phyloP scores from a whole-genome alignment of 2,113 vertebrate species.

The Psittacara wagleri region DNA sequence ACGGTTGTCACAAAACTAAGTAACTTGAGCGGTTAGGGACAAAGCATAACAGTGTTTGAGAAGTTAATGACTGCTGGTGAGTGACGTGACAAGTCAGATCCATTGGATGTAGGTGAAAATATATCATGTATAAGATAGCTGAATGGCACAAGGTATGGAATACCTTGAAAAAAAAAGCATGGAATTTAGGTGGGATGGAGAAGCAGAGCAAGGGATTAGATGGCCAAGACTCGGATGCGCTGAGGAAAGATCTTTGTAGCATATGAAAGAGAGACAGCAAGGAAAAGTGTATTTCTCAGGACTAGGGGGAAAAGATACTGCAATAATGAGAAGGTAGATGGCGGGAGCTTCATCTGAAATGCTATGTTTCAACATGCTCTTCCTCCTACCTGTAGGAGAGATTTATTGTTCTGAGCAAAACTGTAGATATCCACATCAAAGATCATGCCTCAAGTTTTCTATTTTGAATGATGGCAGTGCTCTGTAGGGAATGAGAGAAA shows the following conservation, averaged over 20 bases:
- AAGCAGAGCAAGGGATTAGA: not conserved
- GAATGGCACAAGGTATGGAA: not conserved
- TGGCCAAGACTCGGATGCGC: not conserved
- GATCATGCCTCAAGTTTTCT: not conserved
- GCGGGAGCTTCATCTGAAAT: not conserved
- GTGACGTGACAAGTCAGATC: no score
- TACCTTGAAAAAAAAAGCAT: not conserved
- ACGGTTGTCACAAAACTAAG: not conserved
- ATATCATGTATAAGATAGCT: no score
- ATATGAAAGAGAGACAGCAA: not conserved
- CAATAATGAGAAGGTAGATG: not conserved
- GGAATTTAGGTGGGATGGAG: not conserved
- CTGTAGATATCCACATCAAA: not conserved
- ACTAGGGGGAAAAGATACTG: not conserved
- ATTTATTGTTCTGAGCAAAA: not conserved
- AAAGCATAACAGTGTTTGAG: not conserved
- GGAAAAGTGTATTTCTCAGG: not conserved
- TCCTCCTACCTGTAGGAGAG: not conserved
- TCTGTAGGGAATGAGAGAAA: not conserved
- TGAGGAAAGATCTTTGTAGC: not conserved
- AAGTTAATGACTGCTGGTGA: not conserved
- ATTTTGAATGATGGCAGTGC: not conserved
- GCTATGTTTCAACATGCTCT: not conserved
- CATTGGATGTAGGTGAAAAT: not conserved
- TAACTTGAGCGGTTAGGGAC: not conserved